Percentiles rank a stretch among this genome's conserved stretches.
These are phyloP conservation scores for Drosophila varians DNA, from an alignment of 1,140 invertebrate genomes.

Conservation along the genomic window DNA sequence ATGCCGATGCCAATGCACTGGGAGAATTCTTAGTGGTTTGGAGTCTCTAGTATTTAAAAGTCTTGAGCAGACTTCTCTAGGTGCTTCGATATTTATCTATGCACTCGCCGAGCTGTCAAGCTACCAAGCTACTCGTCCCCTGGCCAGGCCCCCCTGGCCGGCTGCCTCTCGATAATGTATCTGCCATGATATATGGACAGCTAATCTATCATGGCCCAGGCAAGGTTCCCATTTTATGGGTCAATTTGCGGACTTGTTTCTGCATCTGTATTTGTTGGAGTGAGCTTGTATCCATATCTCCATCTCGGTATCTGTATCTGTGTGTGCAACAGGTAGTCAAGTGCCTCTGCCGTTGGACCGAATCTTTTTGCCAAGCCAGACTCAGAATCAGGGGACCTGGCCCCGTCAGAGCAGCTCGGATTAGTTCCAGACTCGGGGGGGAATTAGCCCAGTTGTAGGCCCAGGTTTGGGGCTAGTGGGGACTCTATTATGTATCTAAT, in stretches of 20 bases:
- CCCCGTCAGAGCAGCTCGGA: not conserved
- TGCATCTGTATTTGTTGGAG: conserved; percentile 11
- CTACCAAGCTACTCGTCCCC: conserved; percentile 1
- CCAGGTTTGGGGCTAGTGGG: no score
- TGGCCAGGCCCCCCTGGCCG: not conserved
- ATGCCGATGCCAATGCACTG: not conserved
- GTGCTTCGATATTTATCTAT: conserved; percentile 32
- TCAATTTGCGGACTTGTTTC: conserved; percentile 61
- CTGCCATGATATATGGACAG: conserved; percentile 50
- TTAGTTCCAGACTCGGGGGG: conserved; percentile 25
- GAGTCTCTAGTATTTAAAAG: not conserved
- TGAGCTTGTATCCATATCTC: conserved; percentile 8
- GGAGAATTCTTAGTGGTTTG: not conserved
- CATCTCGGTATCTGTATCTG: conserved; percentile 6
- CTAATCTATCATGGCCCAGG: conserved; percentile 52
- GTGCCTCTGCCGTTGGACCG: not conserved
- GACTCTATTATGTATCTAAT: no score
- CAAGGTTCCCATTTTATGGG: conserved; percentile 56
- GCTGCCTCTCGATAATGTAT: conserved; percentile 39
- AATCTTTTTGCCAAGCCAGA: conserved; percentile 51
- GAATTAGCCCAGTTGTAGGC: no score
- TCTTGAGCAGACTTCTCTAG: not conserved
- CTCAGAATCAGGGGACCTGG: conserved; percentile 53
- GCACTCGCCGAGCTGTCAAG: conserved; percentile 23
- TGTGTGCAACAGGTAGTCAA: conserved; percentile 26